These are phyloP conservation scores for Pimephales promelas DNA, from an alignment of 2,113 vertebrate genomes.

Conservation along the genomic window DNA sequence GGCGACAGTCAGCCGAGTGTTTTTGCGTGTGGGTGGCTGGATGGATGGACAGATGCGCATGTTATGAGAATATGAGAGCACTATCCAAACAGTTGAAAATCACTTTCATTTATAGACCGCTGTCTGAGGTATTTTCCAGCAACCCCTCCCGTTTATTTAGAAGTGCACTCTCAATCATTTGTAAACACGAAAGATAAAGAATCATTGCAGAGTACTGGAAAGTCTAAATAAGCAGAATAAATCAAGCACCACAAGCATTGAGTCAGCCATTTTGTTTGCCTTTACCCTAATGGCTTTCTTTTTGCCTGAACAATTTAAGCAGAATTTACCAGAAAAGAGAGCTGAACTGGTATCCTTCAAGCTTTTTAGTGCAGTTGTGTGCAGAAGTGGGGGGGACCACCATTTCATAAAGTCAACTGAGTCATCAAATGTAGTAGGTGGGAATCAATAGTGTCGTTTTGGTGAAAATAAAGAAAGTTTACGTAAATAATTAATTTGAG, in stretches of 20 bases:
- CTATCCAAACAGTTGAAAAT: not conserved
- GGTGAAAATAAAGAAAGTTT: not conserved
- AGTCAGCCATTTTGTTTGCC: conserved; percentile 30
- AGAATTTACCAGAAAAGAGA: not conserved
- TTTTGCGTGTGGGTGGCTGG: conserved; percentile 13
- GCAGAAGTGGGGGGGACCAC: conserved; percentile 1
- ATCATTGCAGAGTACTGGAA: not conserved
- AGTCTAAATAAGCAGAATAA: conserved; percentile 8
- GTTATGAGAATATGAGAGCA: conserved; percentile 1
- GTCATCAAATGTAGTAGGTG: conserved; percentile 16
- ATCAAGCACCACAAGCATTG: not conserved
- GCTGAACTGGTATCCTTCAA: not conserved
- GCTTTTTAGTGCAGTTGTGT: conserved; percentile 20
- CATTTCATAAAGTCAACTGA: conserved; percentile 5
- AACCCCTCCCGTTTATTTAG: not conserved
- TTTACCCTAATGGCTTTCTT: not conserved
- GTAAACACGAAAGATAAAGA: conserved; percentile 14
- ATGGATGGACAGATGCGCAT: not conserved
- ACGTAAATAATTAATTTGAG: not conserved
- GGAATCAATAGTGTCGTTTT: not conserved
- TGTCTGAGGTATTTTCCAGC: conserved; percentile 1
- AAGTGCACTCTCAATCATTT: conserved; percentile 1
- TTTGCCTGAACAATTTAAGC: conserved; percentile 1
- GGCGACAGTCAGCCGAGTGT: not conserved
- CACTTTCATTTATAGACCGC: not conserved